Conservation (phyloP, 2,888 invertebrate genomes). For the Mycalesis mineus region DNA sequence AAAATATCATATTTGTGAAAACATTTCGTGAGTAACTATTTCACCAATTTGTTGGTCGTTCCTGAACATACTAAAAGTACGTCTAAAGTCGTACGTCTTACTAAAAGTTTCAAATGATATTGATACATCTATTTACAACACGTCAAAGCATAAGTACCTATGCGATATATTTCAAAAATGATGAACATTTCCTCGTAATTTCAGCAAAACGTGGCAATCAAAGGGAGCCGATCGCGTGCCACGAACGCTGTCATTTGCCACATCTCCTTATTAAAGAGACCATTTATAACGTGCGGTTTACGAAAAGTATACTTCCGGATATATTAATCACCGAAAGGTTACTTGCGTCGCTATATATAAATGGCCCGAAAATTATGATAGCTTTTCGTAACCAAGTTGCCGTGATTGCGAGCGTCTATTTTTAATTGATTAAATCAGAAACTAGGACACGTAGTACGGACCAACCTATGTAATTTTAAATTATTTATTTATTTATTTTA, state of each 20-base stretch:
- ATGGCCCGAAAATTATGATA: conserved; percentile 10
- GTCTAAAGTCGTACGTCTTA: too few species aligned
- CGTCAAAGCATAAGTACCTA: not conserved
- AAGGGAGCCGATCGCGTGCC: conserved; percentile 12
- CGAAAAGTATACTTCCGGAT: conserved; percentile 32
- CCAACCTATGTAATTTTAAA: too few species aligned
- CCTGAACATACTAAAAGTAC: too few species aligned
- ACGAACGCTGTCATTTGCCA: conserved; percentile 5
- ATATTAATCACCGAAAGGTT: conserved; percentile 49
- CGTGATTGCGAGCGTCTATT: too few species aligned
- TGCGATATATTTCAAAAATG: conserved; percentile 8
- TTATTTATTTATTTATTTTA: too few species aligned
- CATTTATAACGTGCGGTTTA: conserved; percentile 24
- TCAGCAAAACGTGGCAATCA: conserved; percentile 10
- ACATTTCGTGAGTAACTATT: too few species aligned
- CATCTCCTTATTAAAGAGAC: conserved; percentile 15
- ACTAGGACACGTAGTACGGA: too few species aligned
- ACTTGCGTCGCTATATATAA: conserved; percentile 32
- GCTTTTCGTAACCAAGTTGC: not conserved
- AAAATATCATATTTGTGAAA: too few species aligned
- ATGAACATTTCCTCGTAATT: conserved; percentile 4
- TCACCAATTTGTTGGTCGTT: too few species aligned
- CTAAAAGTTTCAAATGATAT: too few species aligned
- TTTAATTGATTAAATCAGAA: too few species aligned
- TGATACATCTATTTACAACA: not conserved